Percentiles rank a stretch among this genome's conserved stretches.
phyloP scores from a whole-genome alignment of 1,140 invertebrate genomes.

The Asbolus verrucosus region DNA sequence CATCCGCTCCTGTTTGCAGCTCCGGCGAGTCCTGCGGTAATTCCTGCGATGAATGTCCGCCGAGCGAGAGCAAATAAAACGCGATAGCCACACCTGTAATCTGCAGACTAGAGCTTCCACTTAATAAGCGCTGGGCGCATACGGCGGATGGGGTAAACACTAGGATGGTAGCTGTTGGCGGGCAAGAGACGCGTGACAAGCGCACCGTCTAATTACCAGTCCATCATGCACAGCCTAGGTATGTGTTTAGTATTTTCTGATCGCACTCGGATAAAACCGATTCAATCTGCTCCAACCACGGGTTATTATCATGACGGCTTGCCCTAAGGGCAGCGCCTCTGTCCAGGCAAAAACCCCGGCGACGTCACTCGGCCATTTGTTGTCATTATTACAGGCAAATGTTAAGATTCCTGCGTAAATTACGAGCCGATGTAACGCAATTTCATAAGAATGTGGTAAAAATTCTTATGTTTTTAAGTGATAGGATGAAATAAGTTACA shows the following conservation, averaged over 20 bases:
- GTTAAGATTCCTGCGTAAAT: background rate
- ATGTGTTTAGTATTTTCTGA: constrained; percentile 51
- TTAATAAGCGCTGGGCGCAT: background rate
- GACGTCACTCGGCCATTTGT: background rate
- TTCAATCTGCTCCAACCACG: constrained; percentile 36
- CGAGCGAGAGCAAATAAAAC: background rate
- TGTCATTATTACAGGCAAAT: constrained; percentile 3
- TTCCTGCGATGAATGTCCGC: too few species aligned
- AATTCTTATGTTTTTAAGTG: constrained; percentile 27
- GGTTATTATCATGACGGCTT: constrained; percentile 45
- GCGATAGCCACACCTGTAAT: constrained; percentile 8
- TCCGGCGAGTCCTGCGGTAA: background rate
- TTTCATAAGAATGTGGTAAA: constrained; percentile 17
- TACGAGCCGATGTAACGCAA: background rate
- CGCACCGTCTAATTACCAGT: constrained; percentile 54
- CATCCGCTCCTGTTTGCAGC: too few species aligned
- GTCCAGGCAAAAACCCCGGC: background rate
- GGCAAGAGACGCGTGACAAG: constrained; percentile 50
- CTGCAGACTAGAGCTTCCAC: constrained; percentile 5
- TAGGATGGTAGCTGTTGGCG: background rate
- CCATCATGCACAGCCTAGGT: constrained; percentile 47
- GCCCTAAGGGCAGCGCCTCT: constrained; percentile 16
- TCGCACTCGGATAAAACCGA: constrained; percentile 44
- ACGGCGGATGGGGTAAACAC: constrained; percentile 9
- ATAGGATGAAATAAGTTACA: constrained; percentile 32